phyloP scores from a whole-genome alignment of 2,113 vertebrate species.

The Damaliscus lunatus region DNA sequence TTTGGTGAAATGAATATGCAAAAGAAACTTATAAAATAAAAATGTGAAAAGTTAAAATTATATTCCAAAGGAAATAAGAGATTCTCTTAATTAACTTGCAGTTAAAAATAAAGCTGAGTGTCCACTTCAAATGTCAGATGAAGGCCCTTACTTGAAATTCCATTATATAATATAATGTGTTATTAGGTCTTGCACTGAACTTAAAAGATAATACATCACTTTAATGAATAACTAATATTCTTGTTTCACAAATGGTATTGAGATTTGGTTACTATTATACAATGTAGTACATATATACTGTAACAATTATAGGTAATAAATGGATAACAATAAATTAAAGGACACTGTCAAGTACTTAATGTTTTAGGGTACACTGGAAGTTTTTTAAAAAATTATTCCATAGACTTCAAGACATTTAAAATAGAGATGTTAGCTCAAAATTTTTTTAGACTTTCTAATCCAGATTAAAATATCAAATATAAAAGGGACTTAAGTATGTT shows the following conservation, averaged over 20 bases:
- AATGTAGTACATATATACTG: not conserved
- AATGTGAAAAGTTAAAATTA: constrained; percentile 63
- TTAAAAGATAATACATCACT: constrained; percentile 56
- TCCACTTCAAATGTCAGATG: constrained; percentile 74
- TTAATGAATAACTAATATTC: constrained; percentile 32
- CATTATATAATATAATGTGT: constrained; percentile 52
- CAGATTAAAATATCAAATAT: constrained; percentile 30
- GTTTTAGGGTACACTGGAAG: not conserved
- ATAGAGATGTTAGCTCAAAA: constrained; percentile 60
- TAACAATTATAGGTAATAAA: not conserved
- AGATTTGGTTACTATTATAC: constrained; percentile 73
- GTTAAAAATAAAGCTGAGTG: constrained; percentile 78
- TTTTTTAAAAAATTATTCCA: not conserved
- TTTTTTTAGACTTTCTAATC: constrained; percentile 52
- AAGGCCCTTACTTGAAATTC: constrained; percentile 59
- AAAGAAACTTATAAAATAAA: constrained; percentile 67
- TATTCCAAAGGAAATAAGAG: constrained; percentile 63
- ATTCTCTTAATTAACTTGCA: constrained; percentile 57
- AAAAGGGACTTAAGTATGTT: not conserved
- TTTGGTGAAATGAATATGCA: constrained; percentile 67
- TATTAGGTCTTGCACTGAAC: constrained; percentile 37
- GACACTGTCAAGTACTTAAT: constrained; percentile 60
- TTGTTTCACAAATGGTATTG: constrained; percentile 54
- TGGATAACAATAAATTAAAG: constrained; percentile 30
- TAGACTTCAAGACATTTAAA: constrained; percentile 1